A percentile compares a stretch with the other conserved stretches of the same genome.
phyloP scores from a whole-genome alignment of 2,888 invertebrate species.

The Frankliniella fusca region DNA sequence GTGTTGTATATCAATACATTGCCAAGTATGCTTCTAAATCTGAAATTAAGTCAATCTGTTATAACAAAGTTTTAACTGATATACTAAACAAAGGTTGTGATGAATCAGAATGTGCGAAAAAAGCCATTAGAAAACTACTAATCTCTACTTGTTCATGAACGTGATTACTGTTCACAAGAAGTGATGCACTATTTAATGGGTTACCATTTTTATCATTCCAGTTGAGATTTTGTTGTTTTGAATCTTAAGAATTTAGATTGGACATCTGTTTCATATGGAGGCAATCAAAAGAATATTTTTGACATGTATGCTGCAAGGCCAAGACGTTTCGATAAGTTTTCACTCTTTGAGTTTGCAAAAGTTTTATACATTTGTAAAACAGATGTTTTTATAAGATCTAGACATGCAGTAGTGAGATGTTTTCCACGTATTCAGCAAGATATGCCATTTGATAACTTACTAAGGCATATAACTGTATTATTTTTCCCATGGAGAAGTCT shows the following conservation, averaged over 20 bases:
- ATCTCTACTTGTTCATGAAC: conserved; percentile 23
- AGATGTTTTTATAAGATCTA: neutral
- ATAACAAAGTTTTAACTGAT: neutral
- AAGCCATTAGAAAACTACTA: conserved; percentile 12
- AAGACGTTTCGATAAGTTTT: neutral
- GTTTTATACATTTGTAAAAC: neutral
- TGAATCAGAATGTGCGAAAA: neutral
- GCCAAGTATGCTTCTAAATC: conserved; percentile 35
- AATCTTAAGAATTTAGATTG: neutral
- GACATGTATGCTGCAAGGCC: neutral
- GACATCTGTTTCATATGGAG: no score
- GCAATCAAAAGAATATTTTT: no score
- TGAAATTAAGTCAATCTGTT: conserved; percentile 27
- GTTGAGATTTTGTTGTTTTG: neutral
- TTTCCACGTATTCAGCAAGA: neutral
- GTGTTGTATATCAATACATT: conserved; percentile 34
- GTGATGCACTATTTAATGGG: conserved; percentile 23
- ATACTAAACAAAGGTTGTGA: neutral
- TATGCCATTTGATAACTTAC: neutral
- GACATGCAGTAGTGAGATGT: neutral
- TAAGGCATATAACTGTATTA: neutral
- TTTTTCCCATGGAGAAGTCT: neutral
- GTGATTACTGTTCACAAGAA: conserved; percentile 28
- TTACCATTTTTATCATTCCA: neutral
- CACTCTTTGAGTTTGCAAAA: neutral